These are phyloP conservation scores for Erpobdella octoculata DNA, from an alignment of 2,888 invertebrate genomes.

Conservation along the genomic window DNA sequence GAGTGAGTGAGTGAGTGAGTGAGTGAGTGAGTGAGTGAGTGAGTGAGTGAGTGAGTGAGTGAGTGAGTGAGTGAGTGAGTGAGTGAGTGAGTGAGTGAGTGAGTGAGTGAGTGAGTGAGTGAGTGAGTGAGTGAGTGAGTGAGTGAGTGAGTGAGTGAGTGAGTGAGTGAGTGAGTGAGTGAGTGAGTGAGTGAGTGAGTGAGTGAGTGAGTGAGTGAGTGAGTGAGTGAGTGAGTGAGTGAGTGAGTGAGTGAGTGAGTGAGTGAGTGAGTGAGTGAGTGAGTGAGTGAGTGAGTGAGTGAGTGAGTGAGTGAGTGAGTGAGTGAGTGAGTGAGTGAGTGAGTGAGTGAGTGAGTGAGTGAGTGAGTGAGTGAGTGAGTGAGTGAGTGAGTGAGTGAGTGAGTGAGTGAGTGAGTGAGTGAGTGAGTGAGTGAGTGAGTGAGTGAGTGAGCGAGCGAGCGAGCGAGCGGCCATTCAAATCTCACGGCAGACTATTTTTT, in stretches of 20 bases:
- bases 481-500: background rate
- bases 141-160: too few species aligned
- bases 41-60: too few species aligned
- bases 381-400: conserved; percentile 27
- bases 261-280: conserved; percentile 26
- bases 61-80: too few species aligned
- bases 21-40: too few species aligned
- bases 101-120: too few species aligned
- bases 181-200: conserved; percentile 24
- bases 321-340: too few species aligned
- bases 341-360: conserved; percentile 5
- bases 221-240: conserved; percentile 12
- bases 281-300: conserved; percentile 31
- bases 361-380: too few species aligned
- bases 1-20: too few species aligned
- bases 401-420: conserved; percentile 30
- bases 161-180: too few species aligned
- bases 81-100: too few species aligned
- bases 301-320: conserved; percentile 28
- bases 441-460: too few species aligned
- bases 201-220: conserved; percentile 30
- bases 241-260: conserved; percentile 24
- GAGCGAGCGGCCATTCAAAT: conserved; percentile 3
- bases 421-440: conserved; percentile 28
- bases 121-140: too few species aligned